Conservation (phyloP, 2,888 invertebrate genomes). For the Willowsia nigromaculata region DNA sequence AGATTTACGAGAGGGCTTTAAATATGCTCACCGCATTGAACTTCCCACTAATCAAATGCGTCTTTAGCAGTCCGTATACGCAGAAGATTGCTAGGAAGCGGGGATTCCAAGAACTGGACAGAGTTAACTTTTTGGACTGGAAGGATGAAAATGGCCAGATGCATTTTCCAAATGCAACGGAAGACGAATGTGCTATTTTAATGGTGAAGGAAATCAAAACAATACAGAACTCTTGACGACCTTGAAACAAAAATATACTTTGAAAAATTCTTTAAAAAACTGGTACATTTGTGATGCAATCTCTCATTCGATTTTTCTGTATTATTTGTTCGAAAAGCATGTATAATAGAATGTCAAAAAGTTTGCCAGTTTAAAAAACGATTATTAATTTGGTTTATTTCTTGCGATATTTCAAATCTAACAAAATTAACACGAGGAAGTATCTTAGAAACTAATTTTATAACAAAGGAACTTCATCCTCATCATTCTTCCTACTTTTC, state of each 20-base stretch:
- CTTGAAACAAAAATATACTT: too few species aligned
- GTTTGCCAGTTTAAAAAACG: too few species aligned
- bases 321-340: too few species aligned
- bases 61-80: conserved; percentile 69
- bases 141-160: conserved; percentile 58
- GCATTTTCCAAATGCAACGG: conserved; percentile 57
- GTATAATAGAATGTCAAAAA: too few species aligned
- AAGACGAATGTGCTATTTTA: conserved; percentile 56
- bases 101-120: conserved; percentile 67
- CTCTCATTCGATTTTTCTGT: too few species aligned
- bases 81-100: conserved; percentile 59
- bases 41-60: conserved; percentile 60
- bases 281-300: too few species aligned
- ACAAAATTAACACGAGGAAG: too few species aligned
- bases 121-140: conserved; percentile 48
- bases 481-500: neutral
- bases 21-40: conserved; percentile 56
- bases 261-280: too few species aligned
- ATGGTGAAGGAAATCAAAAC: conserved; percentile 81
- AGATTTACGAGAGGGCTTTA: conserved; percentile 66
- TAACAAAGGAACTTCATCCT: neutral
- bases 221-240: too few species aligned
- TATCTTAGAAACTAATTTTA: neutral
- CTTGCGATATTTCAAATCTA: too few species aligned
- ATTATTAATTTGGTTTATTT: too few species aligned